Evolutionary conservation across 2,113 vertebrate genomes (phyloP).

Genomic region (Poeciliopsis retropinna): DNA sequence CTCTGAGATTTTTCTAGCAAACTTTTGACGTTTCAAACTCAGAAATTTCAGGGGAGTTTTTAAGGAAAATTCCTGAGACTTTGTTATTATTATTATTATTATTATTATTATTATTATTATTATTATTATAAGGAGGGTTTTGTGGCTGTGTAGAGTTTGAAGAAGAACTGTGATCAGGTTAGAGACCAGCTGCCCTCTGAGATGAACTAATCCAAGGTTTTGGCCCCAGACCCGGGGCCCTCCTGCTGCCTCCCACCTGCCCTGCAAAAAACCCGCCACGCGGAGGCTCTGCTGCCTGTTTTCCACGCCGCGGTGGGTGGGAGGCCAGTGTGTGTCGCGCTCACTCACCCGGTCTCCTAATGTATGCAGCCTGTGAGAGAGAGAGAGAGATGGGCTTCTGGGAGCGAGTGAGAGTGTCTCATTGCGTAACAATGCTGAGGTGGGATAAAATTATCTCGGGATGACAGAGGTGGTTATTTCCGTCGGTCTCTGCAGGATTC

Average conservation of each 20-base stretch:
- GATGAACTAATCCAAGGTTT: conserved; percentile 12
- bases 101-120: no score
- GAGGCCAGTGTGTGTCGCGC: conserved; percentile 45
- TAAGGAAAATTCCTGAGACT: no score
- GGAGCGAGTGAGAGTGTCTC: conserved; percentile 39
- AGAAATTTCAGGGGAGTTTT: no score
- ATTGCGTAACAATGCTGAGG: conserved; percentile 70
- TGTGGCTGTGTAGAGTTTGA: background rate
- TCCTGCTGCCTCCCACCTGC: conserved; percentile 42
- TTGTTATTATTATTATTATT: no score
- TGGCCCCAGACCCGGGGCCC: background rate
- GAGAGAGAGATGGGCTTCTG: conserved; percentile 28
- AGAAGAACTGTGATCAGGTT: background rate
- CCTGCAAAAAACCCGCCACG: conserved; percentile 43
- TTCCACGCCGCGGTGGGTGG: background rate
- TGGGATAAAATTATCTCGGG: conserved; percentile 70
- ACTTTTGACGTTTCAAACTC: no score
- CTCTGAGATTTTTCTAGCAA: no score
- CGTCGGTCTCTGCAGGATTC: conserved; percentile 59
- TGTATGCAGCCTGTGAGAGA: conserved; percentile 34
- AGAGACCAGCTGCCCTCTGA: background rate
- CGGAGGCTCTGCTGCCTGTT: conserved; percentile 16
- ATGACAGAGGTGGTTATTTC: conserved; percentile 74
- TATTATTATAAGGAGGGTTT: no score
- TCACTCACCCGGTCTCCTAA: conserved; percentile 42